phyloP scores from a whole-genome alignment of 2,113 vertebrate species.

The Pomatorhinus ruficollis region DNA sequence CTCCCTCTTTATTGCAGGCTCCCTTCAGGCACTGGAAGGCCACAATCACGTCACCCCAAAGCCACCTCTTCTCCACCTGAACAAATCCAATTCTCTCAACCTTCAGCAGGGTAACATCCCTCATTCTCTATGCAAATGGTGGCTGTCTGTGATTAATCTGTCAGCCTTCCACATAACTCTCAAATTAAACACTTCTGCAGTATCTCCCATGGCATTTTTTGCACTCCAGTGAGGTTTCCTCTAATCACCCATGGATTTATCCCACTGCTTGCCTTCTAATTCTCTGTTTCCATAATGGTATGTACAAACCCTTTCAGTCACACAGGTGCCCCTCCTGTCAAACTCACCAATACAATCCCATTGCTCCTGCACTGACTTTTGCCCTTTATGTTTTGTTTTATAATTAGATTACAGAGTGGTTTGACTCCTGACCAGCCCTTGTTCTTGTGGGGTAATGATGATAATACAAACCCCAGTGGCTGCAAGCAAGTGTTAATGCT shows the following conservation, averaged over 20 bases:
- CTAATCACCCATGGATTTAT: background rate
- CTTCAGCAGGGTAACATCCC: background rate
- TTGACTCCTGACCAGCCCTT: background rate
- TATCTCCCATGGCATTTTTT: background rate
- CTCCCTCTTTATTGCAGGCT: background rate
- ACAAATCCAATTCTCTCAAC: background rate
- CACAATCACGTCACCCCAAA: background rate
- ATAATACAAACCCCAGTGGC: background rate
- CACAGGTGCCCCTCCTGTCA: background rate
- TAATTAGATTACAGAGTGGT: background rate
- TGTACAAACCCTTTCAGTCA: background rate
- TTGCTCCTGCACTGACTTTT: background rate
- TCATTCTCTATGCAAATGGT: background rate
- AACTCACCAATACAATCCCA: background rate
- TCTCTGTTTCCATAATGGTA: background rate
- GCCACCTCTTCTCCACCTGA: background rate
- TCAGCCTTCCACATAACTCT: background rate
- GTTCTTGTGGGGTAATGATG: background rate
- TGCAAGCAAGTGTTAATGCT: rapidly evolving
- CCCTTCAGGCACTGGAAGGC: background rate
- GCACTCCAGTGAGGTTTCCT: rapidly evolving
- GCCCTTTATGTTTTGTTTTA: background rate
- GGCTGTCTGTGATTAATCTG: background rate
- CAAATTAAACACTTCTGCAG: background rate
- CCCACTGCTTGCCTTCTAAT: background rate